Conservation (phyloP, 2,797 vertebrate species). For the Mastacembelus armatus region DNA sequence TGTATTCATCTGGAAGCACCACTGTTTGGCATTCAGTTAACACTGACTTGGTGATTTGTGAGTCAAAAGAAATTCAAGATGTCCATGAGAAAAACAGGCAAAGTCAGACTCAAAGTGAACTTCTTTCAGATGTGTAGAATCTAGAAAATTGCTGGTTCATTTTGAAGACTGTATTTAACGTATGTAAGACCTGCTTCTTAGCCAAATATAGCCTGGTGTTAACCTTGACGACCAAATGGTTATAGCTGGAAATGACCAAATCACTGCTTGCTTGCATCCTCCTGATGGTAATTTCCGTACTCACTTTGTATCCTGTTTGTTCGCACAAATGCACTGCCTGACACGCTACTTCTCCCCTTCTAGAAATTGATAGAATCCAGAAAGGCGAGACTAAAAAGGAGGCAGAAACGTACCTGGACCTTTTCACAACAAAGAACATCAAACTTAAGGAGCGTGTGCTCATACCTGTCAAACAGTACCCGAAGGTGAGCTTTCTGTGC, state of each 20-base stretch:
- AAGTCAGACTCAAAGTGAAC: background rate
- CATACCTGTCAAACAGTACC: conserved; percentile 97
- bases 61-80: background rate
- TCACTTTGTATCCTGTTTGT: conserved; percentile 5
- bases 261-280: background rate
- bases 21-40: background rate
- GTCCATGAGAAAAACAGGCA: too few species aligned
- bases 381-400: conserved; percentile 96
- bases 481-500: conserved; percentile 87
- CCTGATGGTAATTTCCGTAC: background rate
- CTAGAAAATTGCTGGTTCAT: background rate
- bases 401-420: conserved; percentile 93
- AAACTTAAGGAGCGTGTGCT: conserved; percentile 97
- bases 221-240: background rate
- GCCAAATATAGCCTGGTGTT: background rate
- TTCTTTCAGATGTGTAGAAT: background rate
- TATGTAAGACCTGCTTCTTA: background rate
- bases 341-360: conserved; percentile 55
- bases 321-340: conserved; percentile 26
- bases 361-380: conserved; percentile 97
- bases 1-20: background rate
- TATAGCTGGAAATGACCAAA: background rate
- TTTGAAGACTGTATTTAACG: too few species aligned
- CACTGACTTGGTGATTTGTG: background rate
- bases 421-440: conserved; percentile 98